Percentiles rank a stretch among this genome's conserved stretches.
These are phyloP conservation scores for Climacteris rufus DNA, from an alignment of 2,113 vertebrate genomes.

Conservation along the genomic window DNA sequence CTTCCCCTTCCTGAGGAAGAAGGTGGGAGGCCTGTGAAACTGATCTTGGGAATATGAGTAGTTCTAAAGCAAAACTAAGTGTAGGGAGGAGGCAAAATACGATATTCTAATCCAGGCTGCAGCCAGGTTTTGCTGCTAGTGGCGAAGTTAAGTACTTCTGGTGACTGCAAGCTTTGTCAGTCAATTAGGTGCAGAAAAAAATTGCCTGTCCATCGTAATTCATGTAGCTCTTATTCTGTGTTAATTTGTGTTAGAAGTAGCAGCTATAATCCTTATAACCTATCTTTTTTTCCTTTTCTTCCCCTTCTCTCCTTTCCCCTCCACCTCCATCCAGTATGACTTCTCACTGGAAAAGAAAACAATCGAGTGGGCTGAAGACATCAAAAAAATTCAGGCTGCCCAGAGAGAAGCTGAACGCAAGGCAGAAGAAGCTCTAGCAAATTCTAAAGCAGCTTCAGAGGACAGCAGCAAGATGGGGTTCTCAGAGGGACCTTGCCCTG, in stretches of 20 bases:
- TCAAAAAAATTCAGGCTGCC: constrained; percentile 82
- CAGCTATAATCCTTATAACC: background rate
- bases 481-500: constrained; percentile 41
- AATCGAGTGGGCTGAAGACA: constrained; percentile 84
- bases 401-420: constrained; percentile 72
- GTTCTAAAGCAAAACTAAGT: background rate
- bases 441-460: constrained; percentile 52
- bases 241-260: background rate
- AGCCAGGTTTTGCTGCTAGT: background rate
- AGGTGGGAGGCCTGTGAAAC: background rate
- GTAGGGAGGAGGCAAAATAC: background rate
- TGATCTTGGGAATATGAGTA: background rate
- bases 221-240: background rate
- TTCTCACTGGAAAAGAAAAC: constrained; percentile 90
- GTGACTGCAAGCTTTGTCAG: background rate
- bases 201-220: background rate
- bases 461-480: constrained; percentile 56
- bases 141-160: background rate
- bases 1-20: background rate
- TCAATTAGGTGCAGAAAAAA: background rate
- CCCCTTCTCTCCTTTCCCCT: background rate
- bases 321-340: constrained; percentile 80
- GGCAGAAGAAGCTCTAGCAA: constrained; percentile 63
- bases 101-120: background rate
- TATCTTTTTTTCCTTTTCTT: background rate